A percentile compares a stretch with the other conserved stretches of the same genome.
These are phyloP conservation scores for Lipotes vexillifer DNA, from an alignment of 2,113 vertebrate species.

Conservation along the genomic window DNA sequence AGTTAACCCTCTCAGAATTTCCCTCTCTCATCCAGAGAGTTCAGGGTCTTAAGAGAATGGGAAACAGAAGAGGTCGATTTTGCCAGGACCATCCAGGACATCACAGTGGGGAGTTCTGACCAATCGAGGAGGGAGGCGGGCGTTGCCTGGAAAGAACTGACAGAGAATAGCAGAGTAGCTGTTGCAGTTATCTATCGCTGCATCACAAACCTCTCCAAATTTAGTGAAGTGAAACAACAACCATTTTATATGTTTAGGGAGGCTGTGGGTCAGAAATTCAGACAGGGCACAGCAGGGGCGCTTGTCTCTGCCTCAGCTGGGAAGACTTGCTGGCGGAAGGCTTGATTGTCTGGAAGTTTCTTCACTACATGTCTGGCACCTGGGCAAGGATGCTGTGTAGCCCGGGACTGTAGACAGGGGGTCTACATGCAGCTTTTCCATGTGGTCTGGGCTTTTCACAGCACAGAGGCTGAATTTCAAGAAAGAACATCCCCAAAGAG, in stretches of 20 bases:
- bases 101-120: background rate
- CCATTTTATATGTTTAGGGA: background rate
- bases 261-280: background rate
- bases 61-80: background rate
- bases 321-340: background rate
- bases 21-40: background rate
- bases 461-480: background rate
- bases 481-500: background rate
- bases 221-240: background rate
- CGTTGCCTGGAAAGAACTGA: background rate
- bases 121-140: background rate
- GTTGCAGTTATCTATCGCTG: background rate
- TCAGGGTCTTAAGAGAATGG: background rate
- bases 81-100: background rate
- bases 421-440: background rate
- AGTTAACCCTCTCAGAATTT: background rate
- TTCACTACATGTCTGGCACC: background rate
- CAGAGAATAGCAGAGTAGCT: background rate
- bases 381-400: background rate
- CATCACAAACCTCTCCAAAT: background rate
- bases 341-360: background rate
- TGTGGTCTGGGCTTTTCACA: background rate
- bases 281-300: background rate
- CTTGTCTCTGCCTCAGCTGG: background rate
- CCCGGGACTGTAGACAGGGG: background rate